These are phyloP conservation scores for Anarsia innoxiella DNA, from an alignment of 2,888 invertebrate species.

Conservation along the genomic window DNA sequence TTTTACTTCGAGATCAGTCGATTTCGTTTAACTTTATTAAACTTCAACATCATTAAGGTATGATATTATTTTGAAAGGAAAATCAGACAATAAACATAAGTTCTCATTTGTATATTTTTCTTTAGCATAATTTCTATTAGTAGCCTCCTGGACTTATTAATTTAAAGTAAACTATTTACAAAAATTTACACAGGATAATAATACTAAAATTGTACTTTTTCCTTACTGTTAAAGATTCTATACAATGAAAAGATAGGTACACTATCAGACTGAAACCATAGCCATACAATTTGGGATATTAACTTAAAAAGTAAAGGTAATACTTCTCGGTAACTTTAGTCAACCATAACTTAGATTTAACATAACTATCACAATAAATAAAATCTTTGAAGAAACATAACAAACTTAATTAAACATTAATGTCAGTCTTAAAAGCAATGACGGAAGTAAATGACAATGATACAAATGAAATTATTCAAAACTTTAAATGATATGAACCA, in stretches of 20 bases:
- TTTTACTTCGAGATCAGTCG: too few relatives aligned
- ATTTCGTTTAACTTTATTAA: too few relatives aligned
- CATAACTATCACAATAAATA: slow-evolving; percentile 68
- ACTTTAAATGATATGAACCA: neutral
- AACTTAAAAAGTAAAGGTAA: slow-evolving; percentile 61
- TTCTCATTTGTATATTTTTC: slow-evolving; percentile 34
- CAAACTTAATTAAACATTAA: slow-evolving; percentile 53
- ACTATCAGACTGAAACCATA: slow-evolving; percentile 43
- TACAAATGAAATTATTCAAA: neutral
- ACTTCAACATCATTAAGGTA: too few relatives aligned
- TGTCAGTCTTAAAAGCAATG: slow-evolving; percentile 60
- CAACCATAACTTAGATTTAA: slow-evolving; percentile 46
- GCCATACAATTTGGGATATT: slow-evolving; percentile 53
- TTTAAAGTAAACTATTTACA: slow-evolving; percentile 46
- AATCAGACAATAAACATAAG: slow-evolving; percentile 37
- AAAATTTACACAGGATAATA: slow-evolving; percentile 27
- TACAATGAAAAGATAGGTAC: slow-evolving; percentile 35
- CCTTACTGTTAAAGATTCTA: slow-evolving; percentile 15
- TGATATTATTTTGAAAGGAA: too few relatives aligned
- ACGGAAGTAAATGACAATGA: slow-evolving; percentile 4
- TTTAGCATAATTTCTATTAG: slow-evolving; percentile 30
- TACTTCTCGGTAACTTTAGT: slow-evolving; percentile 73
- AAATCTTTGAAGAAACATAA: slow-evolving; percentile 61
- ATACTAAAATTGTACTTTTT: slow-evolving; percentile 13
- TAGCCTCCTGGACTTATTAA: slow-evolving; percentile 58